Percentiles rank a stretch among this genome's conserved stretches.
Conservation (phyloP, 2,888 invertebrate genomes). For the Cynaeus angustus region DNA sequence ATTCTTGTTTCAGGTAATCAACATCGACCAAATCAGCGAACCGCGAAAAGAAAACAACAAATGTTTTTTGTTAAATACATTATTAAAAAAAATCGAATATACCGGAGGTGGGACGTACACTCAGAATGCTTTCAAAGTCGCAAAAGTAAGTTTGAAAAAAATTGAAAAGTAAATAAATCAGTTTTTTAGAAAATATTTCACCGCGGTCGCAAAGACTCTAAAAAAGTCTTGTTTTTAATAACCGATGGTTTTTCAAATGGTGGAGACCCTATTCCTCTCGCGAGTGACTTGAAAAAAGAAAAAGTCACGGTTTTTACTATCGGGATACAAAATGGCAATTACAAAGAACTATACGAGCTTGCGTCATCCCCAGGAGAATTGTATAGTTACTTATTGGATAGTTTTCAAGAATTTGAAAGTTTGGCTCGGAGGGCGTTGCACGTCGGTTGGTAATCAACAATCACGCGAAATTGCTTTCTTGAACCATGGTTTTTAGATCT, state of each 20-base stretch:
- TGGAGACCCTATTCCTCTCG: slow-evolving; percentile 78
- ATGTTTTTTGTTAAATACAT: slow-evolving; percentile 77
- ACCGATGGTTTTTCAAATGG: slow-evolving; percentile 84
- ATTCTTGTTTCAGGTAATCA: slow-evolving; percentile 57
- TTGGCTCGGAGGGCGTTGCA: slow-evolving; percentile 80
- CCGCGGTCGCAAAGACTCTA: slow-evolving; percentile 70
- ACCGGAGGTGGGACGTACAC: slow-evolving; percentile 82
- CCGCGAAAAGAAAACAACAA: slow-evolving; percentile 75
- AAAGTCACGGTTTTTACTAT: slow-evolving; percentile 75
- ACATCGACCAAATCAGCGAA: slow-evolving; percentile 77
- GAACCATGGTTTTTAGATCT: slow-evolving; percentile 73
- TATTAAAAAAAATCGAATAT: slow-evolving; percentile 76
- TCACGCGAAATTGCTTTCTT: not conserved
- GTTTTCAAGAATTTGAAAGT: slow-evolving; percentile 81
- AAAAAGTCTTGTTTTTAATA: slow-evolving; percentile 79
- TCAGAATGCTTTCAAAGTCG: slow-evolving; percentile 79
- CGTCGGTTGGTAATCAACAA: slow-evolving; percentile 70
- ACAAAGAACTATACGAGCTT: slow-evolving; percentile 77
- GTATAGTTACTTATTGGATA: slow-evolving; percentile 79
- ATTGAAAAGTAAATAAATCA: not conserved
- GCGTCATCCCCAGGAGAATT: slow-evolving; percentile 78
- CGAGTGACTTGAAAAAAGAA: slow-evolving; percentile 74
- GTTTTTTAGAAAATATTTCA: slow-evolving; percentile 71
- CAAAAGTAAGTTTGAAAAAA: slow-evolving; percentile 69
- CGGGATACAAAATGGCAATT: slow-evolving; percentile 79